phyloP scores from a whole-genome alignment of 2,113 vertebrate species.

The Ailurus styani region DNA sequence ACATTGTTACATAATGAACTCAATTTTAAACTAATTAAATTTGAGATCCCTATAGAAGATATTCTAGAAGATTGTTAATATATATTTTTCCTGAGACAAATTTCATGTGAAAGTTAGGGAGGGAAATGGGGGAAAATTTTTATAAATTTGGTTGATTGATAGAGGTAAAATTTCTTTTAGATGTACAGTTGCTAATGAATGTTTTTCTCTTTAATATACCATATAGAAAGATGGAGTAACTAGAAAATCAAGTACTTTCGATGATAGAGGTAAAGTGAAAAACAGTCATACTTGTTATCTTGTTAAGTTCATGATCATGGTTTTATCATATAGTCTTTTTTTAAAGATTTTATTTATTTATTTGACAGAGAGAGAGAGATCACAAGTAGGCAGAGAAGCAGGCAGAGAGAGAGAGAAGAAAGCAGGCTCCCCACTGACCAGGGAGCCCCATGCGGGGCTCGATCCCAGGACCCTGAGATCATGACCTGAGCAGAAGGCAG shows the following conservation, averaged over 20 bases:
- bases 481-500: no score
- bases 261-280: slow-evolving; percentile 54
- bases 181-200: not conserved
- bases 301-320: not conserved
- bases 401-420: no score
- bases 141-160: not conserved
- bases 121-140: not conserved
- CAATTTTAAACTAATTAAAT: not conserved
- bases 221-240: slow-evolving; percentile 38
- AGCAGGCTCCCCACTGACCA: no score
- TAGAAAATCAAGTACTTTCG: not conserved
- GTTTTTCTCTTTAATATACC: not conserved
- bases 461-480: no score
- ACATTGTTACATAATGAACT: not conserved
- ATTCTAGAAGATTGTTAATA: not conserved
- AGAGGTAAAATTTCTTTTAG: not conserved
- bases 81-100: not conserved
- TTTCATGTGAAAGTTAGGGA: not conserved
- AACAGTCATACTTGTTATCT: not conserved
- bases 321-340: not conserved
- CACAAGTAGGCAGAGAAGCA: no score
- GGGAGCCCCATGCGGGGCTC: no score
- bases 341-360: no score
- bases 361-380: no score
- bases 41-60: not conserved